phyloP scores from a whole-genome alignment of 2,888 invertebrate genomes.

The Sepioteuthis lessoniana region DNA sequence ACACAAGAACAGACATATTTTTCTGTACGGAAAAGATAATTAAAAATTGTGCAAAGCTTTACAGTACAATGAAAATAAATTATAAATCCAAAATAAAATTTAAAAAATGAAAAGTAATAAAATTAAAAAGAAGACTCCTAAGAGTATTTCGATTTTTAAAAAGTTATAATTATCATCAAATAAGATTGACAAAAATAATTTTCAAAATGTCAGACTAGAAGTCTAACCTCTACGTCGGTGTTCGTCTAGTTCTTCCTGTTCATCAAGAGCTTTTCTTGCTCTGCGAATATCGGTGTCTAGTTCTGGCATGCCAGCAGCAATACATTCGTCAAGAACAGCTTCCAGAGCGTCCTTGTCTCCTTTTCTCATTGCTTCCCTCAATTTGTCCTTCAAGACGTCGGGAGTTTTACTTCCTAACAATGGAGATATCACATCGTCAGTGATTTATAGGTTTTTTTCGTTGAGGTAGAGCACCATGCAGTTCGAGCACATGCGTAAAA shows the following conservation, averaged over 20 bases:
- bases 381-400: neutral
- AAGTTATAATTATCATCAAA: too few species aligned
- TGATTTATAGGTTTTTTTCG: neutral
- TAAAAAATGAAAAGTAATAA: too few species aligned
- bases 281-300: neutral
- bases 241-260: neutral
- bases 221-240: neutral
- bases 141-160: too few species aligned
- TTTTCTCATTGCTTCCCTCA: slow-evolving; percentile 18
- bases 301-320: slow-evolving; percentile 36
- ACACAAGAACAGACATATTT: too few species aligned
- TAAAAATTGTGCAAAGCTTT: too few species aligned
- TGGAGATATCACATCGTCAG: neutral
- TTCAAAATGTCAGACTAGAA: too few species aligned
- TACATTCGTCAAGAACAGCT: slow-evolving; percentile 25
- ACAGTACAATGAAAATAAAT: too few species aligned
- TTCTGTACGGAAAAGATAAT: too few species aligned
- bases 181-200: too few species aligned
- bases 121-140: too few species aligned
- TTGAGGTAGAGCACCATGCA: neutral
- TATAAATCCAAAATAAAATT: too few species aligned
- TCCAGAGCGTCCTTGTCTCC: slow-evolving; percentile 11
- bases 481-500: too few species aligned
- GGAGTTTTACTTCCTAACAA: slow-evolving; percentile 35
- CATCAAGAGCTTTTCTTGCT: neutral